These are phyloP conservation scores for Acromyrmex heyeri DNA, from an alignment of 1,140 invertebrate genomes.

Conservation along the genomic window DNA sequence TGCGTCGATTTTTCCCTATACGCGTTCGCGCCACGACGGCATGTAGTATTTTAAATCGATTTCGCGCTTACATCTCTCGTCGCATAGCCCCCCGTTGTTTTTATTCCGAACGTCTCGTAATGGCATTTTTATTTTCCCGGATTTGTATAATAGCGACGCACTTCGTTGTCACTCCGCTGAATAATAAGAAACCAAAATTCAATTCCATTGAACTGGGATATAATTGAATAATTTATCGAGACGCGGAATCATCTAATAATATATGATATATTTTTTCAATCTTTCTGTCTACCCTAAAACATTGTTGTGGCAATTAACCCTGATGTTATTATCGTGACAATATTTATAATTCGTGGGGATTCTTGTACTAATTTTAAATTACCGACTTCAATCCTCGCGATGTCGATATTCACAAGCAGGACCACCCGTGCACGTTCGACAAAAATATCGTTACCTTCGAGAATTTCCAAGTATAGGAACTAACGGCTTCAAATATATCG, in stretches of 20 bases:
- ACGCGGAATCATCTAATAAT: background rate
- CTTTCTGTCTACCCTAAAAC: background rate
- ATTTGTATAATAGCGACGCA: conserved; percentile 17
- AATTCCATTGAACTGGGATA: background rate
- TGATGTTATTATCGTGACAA: background rate
- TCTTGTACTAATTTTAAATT: background rate
- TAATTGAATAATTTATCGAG: conserved; percentile 34
- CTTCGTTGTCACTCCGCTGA: background rate
- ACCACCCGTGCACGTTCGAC: conserved; percentile 64
- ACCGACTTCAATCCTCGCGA: background rate
- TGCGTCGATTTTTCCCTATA: conserved; percentile 57
- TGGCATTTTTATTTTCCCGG: conserved; percentile 46
- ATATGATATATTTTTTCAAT: background rate
- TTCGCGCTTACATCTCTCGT: conserved; percentile 42
- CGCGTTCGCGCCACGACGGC: background rate
- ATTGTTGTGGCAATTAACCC: background rate
- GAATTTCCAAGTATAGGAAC: conserved; percentile 68
- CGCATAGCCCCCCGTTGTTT: conserved; percentile 30
- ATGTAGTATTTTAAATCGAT: conserved; percentile 55
- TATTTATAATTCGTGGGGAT: background rate
- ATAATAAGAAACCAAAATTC: conserved; percentile 23
- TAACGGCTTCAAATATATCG: conserved; percentile 59
- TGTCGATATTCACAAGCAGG: conserved; percentile 55
- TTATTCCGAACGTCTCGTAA: conserved; percentile 43
- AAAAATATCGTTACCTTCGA: conserved; percentile 66